A percentile compares a stretch with the other conserved stretches of the same genome.
phyloP scores from a whole-genome alignment of 1,140 invertebrate genomes.

The Mamestra configurata region DNA sequence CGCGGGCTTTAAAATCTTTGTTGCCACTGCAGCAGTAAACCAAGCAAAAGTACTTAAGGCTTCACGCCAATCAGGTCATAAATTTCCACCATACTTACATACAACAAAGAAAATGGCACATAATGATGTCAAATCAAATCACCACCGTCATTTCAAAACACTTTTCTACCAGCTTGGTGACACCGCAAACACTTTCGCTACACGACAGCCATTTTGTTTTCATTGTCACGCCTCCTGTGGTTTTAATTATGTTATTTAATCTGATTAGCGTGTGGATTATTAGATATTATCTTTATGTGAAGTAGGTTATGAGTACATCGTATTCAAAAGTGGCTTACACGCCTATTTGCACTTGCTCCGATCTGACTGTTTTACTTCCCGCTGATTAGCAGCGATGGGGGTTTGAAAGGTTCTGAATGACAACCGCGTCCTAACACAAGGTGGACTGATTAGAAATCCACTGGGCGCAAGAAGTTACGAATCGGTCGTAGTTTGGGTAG shows the following conservation, averaged over 20 bases:
- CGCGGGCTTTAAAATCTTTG: no score
- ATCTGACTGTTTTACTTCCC: no score
- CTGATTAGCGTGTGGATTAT: slow-evolving; percentile 8
- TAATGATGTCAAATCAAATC: slow-evolving; percentile 4
- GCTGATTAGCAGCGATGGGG: no score
- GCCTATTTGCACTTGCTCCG: no score
- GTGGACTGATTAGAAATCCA: no score
- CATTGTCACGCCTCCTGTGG: neutral
- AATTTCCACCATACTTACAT: neutral
- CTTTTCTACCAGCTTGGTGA: neutral
- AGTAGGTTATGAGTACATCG: slow-evolving; percentile 12
- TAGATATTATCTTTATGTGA: neutral
- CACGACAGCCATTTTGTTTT: slow-evolving; percentile 13
- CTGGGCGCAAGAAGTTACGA: no score
- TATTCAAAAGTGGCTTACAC: neutral
- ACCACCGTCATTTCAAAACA: slow-evolving; percentile 18
- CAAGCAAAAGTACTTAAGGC: no score
- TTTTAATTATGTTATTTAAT: slow-evolving; percentile 21
- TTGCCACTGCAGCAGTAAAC: no score
- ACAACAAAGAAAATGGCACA: slow-evolving; percentile 11
- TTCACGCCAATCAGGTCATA: neutral
- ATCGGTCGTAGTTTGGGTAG: no score
- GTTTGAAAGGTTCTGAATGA: no score
- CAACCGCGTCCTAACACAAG: no score
- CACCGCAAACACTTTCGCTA: slow-evolving; percentile 32